These are phyloP conservation scores for Chondrosia reniformis DNA, from an alignment of 37 sponge, comb jelly and placozoan species.

Conservation along the genomic window DNA sequence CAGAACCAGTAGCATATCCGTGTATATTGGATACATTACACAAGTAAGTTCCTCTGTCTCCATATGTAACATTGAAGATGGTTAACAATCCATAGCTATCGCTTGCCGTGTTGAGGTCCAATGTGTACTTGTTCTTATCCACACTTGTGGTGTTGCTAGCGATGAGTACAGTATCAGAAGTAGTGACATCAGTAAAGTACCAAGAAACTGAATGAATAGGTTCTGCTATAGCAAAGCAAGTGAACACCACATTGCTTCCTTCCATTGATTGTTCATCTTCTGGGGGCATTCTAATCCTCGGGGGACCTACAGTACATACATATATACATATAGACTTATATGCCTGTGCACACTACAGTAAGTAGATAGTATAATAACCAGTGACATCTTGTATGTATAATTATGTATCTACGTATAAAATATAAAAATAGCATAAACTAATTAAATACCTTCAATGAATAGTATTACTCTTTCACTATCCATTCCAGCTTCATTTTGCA, in stretches of 20 bases:
- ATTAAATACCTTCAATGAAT: conserved; percentile 43
- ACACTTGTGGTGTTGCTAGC: too few species aligned
- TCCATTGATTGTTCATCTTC: conserved; percentile 32
- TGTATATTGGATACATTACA: conserved; percentile 6
- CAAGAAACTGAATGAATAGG: conserved; percentile 44
- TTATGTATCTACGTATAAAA: not conserved
- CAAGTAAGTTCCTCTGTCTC: conserved; percentile 10
- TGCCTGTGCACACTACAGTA: not conserved
- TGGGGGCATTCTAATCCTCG: conserved; percentile 32
- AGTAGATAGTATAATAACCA: not conserved
- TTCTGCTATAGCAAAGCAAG: conserved; percentile 42
- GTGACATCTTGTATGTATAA: too few species aligned
- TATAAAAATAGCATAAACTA: not conserved
- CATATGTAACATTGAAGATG: not conserved
- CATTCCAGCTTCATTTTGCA: conserved; percentile 56
- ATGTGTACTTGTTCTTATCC: too few species aligned
- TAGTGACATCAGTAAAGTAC: conserved; percentile 27
- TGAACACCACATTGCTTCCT: conserved; percentile 29
- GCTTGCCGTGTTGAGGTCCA: too few species aligned
- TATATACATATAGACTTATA: not conserved
- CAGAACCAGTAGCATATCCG: not conserved
- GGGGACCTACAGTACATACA: conserved; percentile 48
- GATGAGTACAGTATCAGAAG: too few species aligned
- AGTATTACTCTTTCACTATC: conserved; percentile 24
- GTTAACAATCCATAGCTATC: not conserved